These are phyloP conservation scores for Acrocephalus arundinaceus DNA, from an alignment of 2,113 vertebrate genomes.

Conservation along the genomic window DNA sequence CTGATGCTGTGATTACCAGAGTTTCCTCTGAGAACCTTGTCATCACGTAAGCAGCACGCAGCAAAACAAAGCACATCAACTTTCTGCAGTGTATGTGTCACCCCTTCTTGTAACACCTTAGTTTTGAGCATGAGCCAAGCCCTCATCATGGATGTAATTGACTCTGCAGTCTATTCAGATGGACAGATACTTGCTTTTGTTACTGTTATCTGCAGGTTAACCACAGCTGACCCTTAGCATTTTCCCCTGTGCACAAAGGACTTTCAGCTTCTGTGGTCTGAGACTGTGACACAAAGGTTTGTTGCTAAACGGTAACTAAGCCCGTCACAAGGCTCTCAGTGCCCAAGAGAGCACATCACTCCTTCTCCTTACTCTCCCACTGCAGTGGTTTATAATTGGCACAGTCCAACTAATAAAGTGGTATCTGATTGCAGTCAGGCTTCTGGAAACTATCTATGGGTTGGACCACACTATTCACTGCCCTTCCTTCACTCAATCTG, in stretches of 20 bases:
- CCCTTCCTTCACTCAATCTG: background rate
- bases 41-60: fast-evolving
- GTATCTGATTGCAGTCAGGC: background rate
- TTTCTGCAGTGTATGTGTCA: background rate
- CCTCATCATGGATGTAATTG: background rate
- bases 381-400: background rate
- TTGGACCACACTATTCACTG: background rate
- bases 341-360: background rate
- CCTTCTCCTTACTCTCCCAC: background rate
- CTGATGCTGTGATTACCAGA: background rate
- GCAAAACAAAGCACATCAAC: background rate
- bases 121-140: background rate
- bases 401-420: background rate
- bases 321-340: background rate
- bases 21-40: background rate
- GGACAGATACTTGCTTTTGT: background rate
- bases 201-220: background rate
- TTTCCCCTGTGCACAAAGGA: background rate
- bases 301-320: background rate
- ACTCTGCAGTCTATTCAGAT: background rate
- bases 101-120: background rate
- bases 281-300: background rate
- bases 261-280: background rate
- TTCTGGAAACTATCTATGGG: background rate
- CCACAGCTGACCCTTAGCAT: background rate